phyloP scores from a whole-genome alignment of 2,888 invertebrate genomes.

The Sesia apiformis region DNA sequence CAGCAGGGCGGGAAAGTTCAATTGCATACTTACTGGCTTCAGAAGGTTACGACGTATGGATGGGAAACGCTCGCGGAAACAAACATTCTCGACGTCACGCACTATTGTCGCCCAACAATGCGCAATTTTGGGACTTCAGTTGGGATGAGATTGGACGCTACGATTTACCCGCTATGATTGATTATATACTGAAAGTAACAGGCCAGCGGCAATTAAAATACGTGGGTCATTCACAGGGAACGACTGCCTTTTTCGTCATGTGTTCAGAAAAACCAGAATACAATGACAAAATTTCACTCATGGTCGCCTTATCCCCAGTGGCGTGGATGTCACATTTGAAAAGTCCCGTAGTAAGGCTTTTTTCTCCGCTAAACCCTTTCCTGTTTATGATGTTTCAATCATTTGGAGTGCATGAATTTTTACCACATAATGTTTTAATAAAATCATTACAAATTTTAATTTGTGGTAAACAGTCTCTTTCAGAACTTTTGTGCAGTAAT shows the following conservation, averaged over 20 bases:
- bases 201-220: slow-evolving; percentile 74
- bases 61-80: slow-evolving; percentile 85
- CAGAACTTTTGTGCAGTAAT: slow-evolving; percentile 4
- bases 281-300: slow-evolving; percentile 72
- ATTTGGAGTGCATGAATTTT: slow-evolving; percentile 1
- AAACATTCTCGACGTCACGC: slow-evolving; percentile 71
- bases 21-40: slow-evolving; percentile 73
- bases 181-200: slow-evolving; percentile 74
- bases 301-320: slow-evolving; percentile 77
- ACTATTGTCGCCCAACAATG: slow-evolving; percentile 27
- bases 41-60: slow-evolving; percentile 80
- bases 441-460: background rate
- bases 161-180: slow-evolving; percentile 84
- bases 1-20: slow-evolving; percentile 71
- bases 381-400: background rate
- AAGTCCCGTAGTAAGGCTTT: slow-evolving; percentile 18
- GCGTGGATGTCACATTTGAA: slow-evolving; percentile 66
- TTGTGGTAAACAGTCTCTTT: background rate
- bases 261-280: slow-evolving; percentile 72
- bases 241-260: slow-evolving; percentile 77
- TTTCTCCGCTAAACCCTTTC: slow-evolving; percentile 1
- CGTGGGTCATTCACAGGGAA: slow-evolving; percentile 84
- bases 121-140: slow-evolving; percentile 76
- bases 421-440: background rate
- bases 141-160: slow-evolving; percentile 83